Percentiles rank a stretch among this genome's conserved stretches.
These are phyloP conservation scores for Garrulus glandarius DNA, from an alignment of 2,797 vertebrate genomes.

Conservation along the genomic window DNA sequence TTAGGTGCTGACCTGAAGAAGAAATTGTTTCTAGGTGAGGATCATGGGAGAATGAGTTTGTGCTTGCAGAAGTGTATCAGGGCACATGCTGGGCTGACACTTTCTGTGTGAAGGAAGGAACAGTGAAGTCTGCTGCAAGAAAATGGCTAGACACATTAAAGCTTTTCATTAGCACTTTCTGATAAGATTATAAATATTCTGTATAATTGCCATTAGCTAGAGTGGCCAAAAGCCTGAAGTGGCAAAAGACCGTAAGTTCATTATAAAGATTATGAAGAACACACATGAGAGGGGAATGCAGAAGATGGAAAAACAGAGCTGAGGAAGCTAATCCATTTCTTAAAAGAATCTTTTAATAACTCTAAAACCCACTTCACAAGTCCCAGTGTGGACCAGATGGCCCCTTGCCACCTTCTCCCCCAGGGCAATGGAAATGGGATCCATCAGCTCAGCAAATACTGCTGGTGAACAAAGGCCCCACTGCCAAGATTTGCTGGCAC, in stretches of 20 bases:
- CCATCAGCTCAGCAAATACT: conserved; percentile 17
- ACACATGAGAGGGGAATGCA: not conserved
- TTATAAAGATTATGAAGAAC: not conserved
- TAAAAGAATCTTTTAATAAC: not conserved
- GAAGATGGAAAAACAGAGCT: not conserved
- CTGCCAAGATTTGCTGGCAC: conserved; percentile 25
- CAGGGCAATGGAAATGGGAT: not conserved
- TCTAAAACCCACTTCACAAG: not conserved
- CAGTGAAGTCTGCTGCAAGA: not conserved
- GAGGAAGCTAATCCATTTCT: not conserved
- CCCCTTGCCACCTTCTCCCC: conserved; percentile 8
- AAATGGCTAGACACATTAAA: not conserved
- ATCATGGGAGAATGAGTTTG: not conserved
- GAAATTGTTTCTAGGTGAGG: not conserved
- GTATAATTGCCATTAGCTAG: not conserved
- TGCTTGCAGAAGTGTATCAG: not conserved
- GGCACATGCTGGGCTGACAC: not conserved
- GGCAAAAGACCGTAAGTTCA: not conserved
- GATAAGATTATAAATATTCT: not conserved
- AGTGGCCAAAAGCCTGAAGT: not conserved
- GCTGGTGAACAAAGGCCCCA: not conserved
- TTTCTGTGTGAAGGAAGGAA: not conserved
- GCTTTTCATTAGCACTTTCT: not conserved
- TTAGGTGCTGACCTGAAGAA: not conserved
- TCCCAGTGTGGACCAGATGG: not conserved